phyloP scores from a whole-genome alignment of 2,888 invertebrate species.

The Trachelus iudaicus region DNA sequence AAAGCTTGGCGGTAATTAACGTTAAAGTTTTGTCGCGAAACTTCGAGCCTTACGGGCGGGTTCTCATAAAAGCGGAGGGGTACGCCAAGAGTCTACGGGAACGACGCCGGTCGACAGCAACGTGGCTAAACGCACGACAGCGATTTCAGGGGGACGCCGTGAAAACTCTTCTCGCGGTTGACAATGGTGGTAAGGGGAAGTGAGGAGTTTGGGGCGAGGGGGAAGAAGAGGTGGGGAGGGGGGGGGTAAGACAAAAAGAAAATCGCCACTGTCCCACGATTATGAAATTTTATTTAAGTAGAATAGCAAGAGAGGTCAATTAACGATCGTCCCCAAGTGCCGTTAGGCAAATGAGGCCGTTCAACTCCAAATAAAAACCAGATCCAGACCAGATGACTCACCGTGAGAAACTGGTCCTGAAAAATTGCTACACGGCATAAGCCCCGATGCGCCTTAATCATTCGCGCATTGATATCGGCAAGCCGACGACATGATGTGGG shows the following conservation, averaged over 20 bases:
- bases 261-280: background rate
- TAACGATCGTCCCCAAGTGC: background rate
- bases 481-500: background rate
- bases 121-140: conserved; percentile 51
- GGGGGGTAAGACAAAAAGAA: background rate
- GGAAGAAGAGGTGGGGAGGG: background rate
- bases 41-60: background rate
- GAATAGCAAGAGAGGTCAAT: background rate
- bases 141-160: conserved; percentile 48
- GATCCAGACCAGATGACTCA: conserved; percentile 30
- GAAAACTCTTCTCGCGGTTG: conserved; percentile 45
- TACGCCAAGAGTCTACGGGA: background rate
- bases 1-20: conserved; percentile 7
- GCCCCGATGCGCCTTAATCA: background rate
- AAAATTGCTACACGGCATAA: conserved; percentile 10
- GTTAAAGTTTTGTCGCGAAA: conserved; percentile 8
- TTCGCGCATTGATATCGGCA: background rate
- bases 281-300: background rate
- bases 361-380: conserved; percentile 19
- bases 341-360: conserved; percentile 25
- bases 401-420: conserved; percentile 30
- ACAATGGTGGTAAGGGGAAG: conserved; percentile 20
- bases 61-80: background rate
- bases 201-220: background rate
- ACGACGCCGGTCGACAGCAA: background rate